Evolutionary conservation across 2,113 vertebrate genomes (phyloP), one percentile per base, ranked within the genome.

Genomic region (Numenius arquata): DNA sequence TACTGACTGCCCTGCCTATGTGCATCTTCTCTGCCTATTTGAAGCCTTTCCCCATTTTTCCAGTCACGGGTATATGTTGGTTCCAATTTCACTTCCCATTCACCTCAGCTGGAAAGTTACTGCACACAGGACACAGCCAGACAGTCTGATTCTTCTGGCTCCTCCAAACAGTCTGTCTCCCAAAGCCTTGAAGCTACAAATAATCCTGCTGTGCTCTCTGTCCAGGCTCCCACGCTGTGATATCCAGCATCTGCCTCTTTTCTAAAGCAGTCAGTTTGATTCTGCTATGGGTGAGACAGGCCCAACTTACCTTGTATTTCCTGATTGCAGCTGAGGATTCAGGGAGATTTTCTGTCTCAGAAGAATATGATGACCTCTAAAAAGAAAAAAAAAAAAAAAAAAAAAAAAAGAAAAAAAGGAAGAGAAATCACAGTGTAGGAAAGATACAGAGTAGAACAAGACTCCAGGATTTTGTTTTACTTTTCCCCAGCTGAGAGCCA

Each of bases 51-150:
- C 27, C 36, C 25, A 20, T 45, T 82, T 89, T 63, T 66, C 88
- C 47, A 89, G 68, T 59, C 85, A 80, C 2, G 45, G 38, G 72
- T 55, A 11, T 11, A 50, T 1, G 5, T 66, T 62, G 74, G 53
- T 81, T 87, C 85, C 68, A 62, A 7, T 93, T 92, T 77, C 65
- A 63, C 59, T 63, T 97, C 73, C 29, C 34, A 2, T 92, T 85
- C 75, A 53, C 88, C 75, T 80, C 92, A 84, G 55, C 47, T 96
- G 92, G 93, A 97, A 94, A 95, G 90, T 96, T 96, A 96, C 93
- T 93, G 76, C 40, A 65, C 79, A 70, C 23, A 61, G 85, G 78
- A 61, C 55, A 74, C 55, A 88, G 88, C 85, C 92, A 97, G 86
- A 84, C 72, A 88, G 82, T 83, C 75, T 90, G 59, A 94, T 91